A percentile compares a stretch with the other conserved stretches of the same genome.
phyloP scores from a whole-genome alignment of 2,113 vertebrate genomes.

The Pachycephala philippinensis region DNA sequence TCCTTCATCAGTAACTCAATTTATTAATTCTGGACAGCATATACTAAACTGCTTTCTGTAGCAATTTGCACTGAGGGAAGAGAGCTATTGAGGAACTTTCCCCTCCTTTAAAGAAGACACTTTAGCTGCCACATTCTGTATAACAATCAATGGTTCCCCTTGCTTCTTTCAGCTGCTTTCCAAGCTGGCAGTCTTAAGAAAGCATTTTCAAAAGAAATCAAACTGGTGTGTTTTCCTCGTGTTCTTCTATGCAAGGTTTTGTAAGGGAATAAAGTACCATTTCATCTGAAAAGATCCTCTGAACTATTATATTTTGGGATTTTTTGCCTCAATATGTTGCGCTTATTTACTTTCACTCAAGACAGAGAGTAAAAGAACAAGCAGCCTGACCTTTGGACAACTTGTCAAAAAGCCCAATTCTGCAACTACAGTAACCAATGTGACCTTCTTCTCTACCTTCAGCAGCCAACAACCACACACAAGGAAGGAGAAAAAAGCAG shows the following conservation, averaged over 20 bases:
- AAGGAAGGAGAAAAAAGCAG: not conserved
- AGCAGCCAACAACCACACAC: not conserved
- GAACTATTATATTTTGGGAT: not conserved
- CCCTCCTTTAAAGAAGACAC: not conserved
- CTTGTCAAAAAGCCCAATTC: not conserved
- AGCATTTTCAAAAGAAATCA: slow-evolving; percentile 12
- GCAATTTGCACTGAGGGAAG: not conserved
- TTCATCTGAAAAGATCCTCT: not conserved
- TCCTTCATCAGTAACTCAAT: not conserved
- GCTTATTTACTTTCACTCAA: slow-evolving; percentile 24
- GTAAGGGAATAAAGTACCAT: not conserved
- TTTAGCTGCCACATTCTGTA: slow-evolving; percentile 9
- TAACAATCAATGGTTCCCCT: slow-evolving; percentile 14
- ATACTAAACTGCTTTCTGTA: not conserved
- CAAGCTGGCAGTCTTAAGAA: not conserved
- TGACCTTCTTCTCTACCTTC: not conserved
- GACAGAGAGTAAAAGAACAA: slow-evolving; percentile 1
- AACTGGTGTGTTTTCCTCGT: not conserved
- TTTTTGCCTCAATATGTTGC: slow-evolving; percentile 10
- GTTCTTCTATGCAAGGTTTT: not conserved
- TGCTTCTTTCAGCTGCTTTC: slow-evolving; percentile 31
- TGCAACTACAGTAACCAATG: not conserved
- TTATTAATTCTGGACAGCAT: slow-evolving; percentile 14
- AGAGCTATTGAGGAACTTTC: not conserved
- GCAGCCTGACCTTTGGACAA: slow-evolving; percentile 7